Evolutionary conservation across 1,140 invertebrate genomes (phyloP), one percentile per base, ranked within the genome.

Genomic region (Muscidifurax raptorellus): DNA sequence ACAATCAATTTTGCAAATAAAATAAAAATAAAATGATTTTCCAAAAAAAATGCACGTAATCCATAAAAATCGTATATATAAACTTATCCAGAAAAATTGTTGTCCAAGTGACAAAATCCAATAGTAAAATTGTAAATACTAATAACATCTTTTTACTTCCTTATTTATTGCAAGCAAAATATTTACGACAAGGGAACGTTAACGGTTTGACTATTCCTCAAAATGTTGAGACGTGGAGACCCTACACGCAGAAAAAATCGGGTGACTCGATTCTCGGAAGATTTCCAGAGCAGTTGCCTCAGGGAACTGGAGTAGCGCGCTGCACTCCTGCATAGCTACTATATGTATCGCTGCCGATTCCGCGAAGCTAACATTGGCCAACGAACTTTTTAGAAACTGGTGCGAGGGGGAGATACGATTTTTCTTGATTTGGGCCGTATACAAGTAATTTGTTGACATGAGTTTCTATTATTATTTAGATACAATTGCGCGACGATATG

Each of bases 1-100:
- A 9, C 36, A 36, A 9, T 89, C 86, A 87, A 76, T 1, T 52
- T 44, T 76, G 27, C 25, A 7, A 44, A 52, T 25, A 25, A 15
- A 2, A 25, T 4, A 40, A 2, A 6, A 40, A 44, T 22, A 13
- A 7, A 28, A 44, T n/a, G 2, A 30, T 32, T 78, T 78, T 30
- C 5, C 36, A 36, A 36, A 5, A 36, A 36, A 36, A n/a, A n/a
- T n/a, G n/a, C n/a, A 0, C 36, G 36, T 36, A 36, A 36, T 36
- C 9, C 5, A 36, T 36, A 7, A 7, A 36, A 36, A 36, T 36
- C 36, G 27, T 32, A 59, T 30, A 30, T 30, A 47, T 27, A 59
- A 59, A 30, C 4, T 10, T n/a, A n/a, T n/a, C n/a, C n/a, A n/a
- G n/a, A n/a, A n/a, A n/a, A n/a, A n/a, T n/a, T n/a, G n/a, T n/a